Base-by-base conservation (phyloP, 2,888 invertebrate genomes). In the Noctua janthina region DNA sequence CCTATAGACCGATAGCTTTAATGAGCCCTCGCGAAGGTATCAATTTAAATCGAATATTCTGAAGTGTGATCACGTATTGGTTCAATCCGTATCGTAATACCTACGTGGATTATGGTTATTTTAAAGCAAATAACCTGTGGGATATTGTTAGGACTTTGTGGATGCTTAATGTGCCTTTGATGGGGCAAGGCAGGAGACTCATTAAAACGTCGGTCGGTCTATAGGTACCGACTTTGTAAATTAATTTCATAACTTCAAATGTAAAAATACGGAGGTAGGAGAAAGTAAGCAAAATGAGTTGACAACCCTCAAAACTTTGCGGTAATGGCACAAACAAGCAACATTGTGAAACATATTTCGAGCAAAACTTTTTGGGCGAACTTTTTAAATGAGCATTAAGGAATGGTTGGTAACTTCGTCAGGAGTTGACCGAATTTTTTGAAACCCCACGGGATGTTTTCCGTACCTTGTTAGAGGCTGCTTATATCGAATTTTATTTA, bases 311-410 rank as follows among this genome's bases (percentile, higher is more conserved):
- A 35, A 59, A 84, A 80, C 15, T 68, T 74, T 29, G 20, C 74
- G 6, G 10, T 46, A 68, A 72, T 54, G 59, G 49, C n/a, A 68
- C 59, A 64, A 80, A 77, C 64, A 68, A 74, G 51, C 29, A 43
- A 67, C 20, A 43, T 72, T 76, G 46, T 72, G 46, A 23, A 77
- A 64, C 62, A 72, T 62, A 62, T 82, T 82, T 68, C 20, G 10
- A 72, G 72, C 35, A n/a, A 69, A 82, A 82, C 46, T 77, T 80
- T 74, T 51, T 15, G 71, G 39, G 7, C 0, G 35, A 76, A 78
- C 35, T 85, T 85, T 84, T 76, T 76, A 71, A 84, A 78, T 84
- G 66, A 49, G 69, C n/a, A 43, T 43, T 15, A 49, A 1, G 46
- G 74, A 59, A 43, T 39, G n/a, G 74, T 39, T 13, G 35, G 29